A percentile compares a stretch with the other conserved stretches of the same genome.
phyloP scores from a whole-genome alignment of 2,888 invertebrate species.

The Xylophagus ater region DNA sequence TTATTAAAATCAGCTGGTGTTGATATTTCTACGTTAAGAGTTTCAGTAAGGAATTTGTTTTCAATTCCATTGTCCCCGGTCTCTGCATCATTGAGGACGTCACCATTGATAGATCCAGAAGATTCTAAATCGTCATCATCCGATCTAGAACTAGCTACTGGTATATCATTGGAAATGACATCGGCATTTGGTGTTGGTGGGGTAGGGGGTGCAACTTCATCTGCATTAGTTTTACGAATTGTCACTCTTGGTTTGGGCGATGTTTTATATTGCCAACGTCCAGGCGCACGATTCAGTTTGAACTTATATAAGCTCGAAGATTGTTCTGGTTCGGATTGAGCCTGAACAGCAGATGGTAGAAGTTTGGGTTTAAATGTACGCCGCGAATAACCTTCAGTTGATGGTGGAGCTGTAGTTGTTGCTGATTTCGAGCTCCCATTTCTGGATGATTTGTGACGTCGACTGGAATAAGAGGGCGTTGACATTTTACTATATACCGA shows the following conservation, averaged over 20 bases:
- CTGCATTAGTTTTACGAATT: slow-evolving; percentile 57
- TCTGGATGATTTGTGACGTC: slow-evolving; percentile 42
- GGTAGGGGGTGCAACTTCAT: slow-evolving; percentile 40
- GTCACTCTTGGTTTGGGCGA: slow-evolving; percentile 76
- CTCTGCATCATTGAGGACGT: slow-evolving; percentile 49
- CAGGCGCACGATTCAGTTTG: slow-evolving; percentile 69
- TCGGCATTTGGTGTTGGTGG: slow-evolving; percentile 24
- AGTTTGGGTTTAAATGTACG: slow-evolving; percentile 60
- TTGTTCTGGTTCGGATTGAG: slow-evolving; percentile 44
- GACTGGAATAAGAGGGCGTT: slow-evolving; percentile 39
- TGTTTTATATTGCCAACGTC: slow-evolving; percentile 85
- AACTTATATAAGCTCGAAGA: slow-evolving; percentile 64
- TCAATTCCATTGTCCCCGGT: slow-evolving; percentile 48
- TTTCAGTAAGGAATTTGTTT: slow-evolving; percentile 58
- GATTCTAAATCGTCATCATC: slow-evolving; percentile 58
- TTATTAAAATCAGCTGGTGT: slow-evolving; percentile 77
- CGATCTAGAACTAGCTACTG: slow-evolving; percentile 42
- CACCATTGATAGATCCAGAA: slow-evolving; percentile 55
- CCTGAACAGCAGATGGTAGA: slow-evolving; percentile 41
- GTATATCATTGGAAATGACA: slow-evolving; percentile 25
- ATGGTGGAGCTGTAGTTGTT: slow-evolving; percentile 23
- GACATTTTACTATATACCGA: slow-evolving; percentile 52
- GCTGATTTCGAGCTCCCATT: slow-evolving; percentile 18
- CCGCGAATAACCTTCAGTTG: slow-evolving; percentile 38
- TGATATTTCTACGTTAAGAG: slow-evolving; percentile 77